A percentile compares a stretch with the other conserved stretches of the same genome.
phyloP scores from a whole-genome alignment of 2,797 vertebrate genomes.

The Poecilia picta region DNA sequence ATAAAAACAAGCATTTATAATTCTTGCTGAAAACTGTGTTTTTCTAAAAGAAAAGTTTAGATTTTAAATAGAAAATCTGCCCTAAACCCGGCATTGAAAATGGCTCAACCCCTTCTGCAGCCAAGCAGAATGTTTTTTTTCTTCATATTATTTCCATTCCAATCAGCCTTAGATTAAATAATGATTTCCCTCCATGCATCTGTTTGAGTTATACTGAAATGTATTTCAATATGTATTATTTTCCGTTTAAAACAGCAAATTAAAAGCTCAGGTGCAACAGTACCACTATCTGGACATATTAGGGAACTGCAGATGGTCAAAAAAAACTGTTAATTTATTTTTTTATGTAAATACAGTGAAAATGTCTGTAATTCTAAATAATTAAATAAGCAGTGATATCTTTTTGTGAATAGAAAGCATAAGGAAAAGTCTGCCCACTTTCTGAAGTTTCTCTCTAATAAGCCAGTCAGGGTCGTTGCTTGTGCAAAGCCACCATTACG shows the following conservation, averaged over 20 bases:
- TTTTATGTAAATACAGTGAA: neutral
- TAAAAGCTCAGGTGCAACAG: slow-evolving; percentile 69
- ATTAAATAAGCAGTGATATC: neutral
- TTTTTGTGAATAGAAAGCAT: neutral
- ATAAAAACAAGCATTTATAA: slow-evolving; percentile 4
- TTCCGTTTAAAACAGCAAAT: slow-evolving; percentile 13
- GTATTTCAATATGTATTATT: slow-evolving; percentile 56
- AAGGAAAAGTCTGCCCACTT: neutral
- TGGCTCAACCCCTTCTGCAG: slow-evolving; percentile 25
- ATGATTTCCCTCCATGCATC: slow-evolving; percentile 42
- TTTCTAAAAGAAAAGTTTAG: neutral
- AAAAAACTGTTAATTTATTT: slow-evolving; percentile 13
- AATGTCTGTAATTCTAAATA: neutral
- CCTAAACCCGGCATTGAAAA: neutral
- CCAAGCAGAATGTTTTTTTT: slow-evolving; percentile 38
- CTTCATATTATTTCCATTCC: slow-evolving; percentile 29
- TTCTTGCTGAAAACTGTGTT: neutral
- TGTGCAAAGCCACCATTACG: slow-evolving; percentile 1
- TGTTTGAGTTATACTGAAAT: slow-evolving; percentile 49
- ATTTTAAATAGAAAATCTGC: slow-evolving; percentile 3
- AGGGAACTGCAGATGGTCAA: slow-evolving; percentile 20
- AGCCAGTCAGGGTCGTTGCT: neutral
- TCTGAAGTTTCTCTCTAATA: neutral
- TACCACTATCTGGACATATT: slow-evolving; percentile 56
- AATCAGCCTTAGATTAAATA: slow-evolving; percentile 56